Conservation (phyloP, 2,888 invertebrate genomes). For the Ophioninae sp. region DNA sequence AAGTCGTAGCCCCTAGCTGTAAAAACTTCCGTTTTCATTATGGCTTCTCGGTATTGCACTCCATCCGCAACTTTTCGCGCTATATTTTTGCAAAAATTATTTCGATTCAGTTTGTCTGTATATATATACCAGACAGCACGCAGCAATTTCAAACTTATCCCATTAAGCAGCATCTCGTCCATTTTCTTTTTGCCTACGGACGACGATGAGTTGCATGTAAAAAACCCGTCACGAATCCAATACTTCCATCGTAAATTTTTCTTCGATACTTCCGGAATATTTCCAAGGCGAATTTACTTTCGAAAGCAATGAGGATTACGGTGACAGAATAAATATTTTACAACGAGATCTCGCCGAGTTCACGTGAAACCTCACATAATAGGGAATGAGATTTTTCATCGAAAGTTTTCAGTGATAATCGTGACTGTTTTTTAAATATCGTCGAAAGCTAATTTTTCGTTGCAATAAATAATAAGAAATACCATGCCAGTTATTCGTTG, state of each 20-base stretch:
- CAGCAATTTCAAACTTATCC: constrained; percentile 45
- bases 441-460: neutral
- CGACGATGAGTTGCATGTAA: neutral
- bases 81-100: constrained; percentile 27
- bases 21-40: constrained; percentile 17
- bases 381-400: neutral
- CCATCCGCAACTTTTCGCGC: neutral
- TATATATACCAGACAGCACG: no score
- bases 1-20: constrained; percentile 12
- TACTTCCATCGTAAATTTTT: neutral
- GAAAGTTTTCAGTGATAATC: neutral
- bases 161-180: constrained; percentile 37
- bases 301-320: neutral
- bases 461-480: no score
- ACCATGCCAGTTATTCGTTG: no score
- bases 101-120: constrained; percentile 36
- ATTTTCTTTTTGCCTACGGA: neutral
- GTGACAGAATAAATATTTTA: neutral
- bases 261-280: neutral
- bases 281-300: neutral
- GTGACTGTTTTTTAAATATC: neutral
- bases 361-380: neutral
- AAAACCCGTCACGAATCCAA: neutral
- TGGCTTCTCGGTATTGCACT: neutral
- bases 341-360: neutral